A percentile compares a stretch with the other conserved stretches of the same genome.
phyloP scores from a whole-genome alignment of 2,888 invertebrate genomes.

The Chaetogeoica ovagalla region DNA sequence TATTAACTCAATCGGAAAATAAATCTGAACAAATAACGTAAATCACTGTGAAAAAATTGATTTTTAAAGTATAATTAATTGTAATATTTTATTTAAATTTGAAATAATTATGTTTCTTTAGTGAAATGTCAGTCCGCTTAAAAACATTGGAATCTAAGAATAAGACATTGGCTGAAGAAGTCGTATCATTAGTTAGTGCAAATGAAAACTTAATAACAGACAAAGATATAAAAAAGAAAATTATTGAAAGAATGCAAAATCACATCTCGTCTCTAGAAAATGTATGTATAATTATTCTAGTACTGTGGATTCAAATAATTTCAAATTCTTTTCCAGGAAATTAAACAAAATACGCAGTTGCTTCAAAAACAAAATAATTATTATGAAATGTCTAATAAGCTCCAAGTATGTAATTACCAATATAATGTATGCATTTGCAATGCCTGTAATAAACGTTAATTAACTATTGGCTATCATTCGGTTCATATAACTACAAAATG shows the following conservation, averaged over 20 bases:
- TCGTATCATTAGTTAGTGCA: conserved; percentile 9
- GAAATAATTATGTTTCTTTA: background rate
- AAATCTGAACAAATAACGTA: conserved; percentile 49
- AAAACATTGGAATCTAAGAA: conserved; percentile 44
- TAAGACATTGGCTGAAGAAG: conserved; percentile 36
- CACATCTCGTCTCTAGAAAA: conserved; percentile 43
- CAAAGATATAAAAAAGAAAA: conserved; percentile 48
- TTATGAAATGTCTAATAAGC: conserved; percentile 35
- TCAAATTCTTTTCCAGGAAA: conserved; percentile 36
- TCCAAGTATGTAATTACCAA: conserved; percentile 32
- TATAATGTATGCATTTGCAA: background rate
- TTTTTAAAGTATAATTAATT: background rate
- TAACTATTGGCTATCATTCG: too few species aligned
- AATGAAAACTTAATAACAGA: conserved; percentile 38
- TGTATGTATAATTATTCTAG: conserved; percentile 5
- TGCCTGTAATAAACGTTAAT: too few species aligned
- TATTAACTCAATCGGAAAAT: conserved; percentile 40
- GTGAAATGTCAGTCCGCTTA: conserved; percentile 40
- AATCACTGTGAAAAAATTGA: background rate
- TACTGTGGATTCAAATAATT: background rate
- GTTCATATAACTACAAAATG: too few species aligned
- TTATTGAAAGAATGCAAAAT: conserved; percentile 49
- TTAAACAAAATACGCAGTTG: conserved; percentile 41
- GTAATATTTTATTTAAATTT: background rate
- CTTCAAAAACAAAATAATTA: conserved; percentile 51